These are phyloP conservation scores for Formica selysi DNA, from an alignment of 1,140 invertebrate species.

Conservation along the genomic window DNA sequence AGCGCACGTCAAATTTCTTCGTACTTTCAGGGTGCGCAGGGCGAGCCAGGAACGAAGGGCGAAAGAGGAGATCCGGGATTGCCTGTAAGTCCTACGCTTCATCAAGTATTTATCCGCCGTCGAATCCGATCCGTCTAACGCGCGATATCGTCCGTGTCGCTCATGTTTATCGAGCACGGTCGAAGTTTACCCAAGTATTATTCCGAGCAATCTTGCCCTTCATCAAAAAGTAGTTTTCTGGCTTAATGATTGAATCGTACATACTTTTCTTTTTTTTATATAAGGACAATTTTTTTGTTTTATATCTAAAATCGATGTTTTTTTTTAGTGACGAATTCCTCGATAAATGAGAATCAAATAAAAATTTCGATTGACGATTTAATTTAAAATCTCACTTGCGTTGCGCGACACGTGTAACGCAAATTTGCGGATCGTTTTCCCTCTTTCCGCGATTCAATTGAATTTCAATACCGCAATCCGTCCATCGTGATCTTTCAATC, in stretches of 20 bases:
- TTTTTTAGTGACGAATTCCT: background rate
- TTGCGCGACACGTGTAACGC: background rate
- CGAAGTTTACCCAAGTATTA: constrained; percentile 21
- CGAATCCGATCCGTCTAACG: constrained; percentile 43
- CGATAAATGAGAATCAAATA: background rate
- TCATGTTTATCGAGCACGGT: constrained; percentile 35
- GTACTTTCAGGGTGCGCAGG: constrained; percentile 93
- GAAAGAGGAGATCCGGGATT: constrained; percentile 96
- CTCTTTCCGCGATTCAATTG: constrained; percentile 12
- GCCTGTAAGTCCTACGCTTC: constrained; percentile 89
- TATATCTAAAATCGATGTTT: background rate
- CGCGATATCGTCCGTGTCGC: background rate
- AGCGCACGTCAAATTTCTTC: constrained; percentile 65
- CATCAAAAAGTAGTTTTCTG: constrained; percentile 31
- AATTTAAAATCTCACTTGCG: background rate
- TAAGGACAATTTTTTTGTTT: background rate
- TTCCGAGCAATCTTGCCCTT: constrained; percentile 24
- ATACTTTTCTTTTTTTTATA: constrained; percentile 4
- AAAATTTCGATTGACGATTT: background rate
- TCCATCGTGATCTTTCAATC: background rate
- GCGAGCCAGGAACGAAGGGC: constrained; percentile 95
- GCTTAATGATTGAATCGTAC: background rate
- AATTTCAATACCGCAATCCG: constrained; percentile 9
- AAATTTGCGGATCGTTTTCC: background rate
- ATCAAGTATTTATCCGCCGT: constrained; percentile 56